phyloP scores from a whole-genome alignment of 2,113 vertebrate genomes.

The Sitta europaea region DNA sequence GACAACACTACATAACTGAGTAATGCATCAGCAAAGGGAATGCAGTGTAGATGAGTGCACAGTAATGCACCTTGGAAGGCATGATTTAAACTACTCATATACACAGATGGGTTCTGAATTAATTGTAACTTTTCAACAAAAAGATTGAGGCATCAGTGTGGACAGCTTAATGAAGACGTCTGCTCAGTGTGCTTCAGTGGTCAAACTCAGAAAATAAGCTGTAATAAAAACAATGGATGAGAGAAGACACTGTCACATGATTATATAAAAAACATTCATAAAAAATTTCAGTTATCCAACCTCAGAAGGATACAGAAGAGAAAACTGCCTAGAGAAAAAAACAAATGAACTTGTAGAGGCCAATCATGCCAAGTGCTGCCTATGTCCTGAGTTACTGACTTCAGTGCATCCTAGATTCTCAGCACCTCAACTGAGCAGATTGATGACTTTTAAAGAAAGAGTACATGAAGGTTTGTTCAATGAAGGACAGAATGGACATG shows the following conservation, averaged over 20 bases:
- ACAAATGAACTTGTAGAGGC: background rate
- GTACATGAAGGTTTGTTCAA: background rate
- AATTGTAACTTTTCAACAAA: conserved; percentile 52
- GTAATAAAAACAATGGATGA: background rate
- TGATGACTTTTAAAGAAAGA: background rate
- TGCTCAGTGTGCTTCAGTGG: background rate
- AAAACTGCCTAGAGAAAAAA: background rate
- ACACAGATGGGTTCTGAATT: conserved; percentile 50
- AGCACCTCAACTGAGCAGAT: background rate
- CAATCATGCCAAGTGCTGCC: background rate
- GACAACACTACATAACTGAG: conserved; percentile 41
- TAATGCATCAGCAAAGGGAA: conserved; percentile 31
- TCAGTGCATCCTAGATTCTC: background rate
- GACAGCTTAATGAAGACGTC: conserved; percentile 59
- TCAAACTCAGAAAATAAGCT: conserved; percentile 35
- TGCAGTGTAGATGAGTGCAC: conserved; percentile 3
- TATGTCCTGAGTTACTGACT: background rate
- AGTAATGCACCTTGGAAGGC: conserved; percentile 31
- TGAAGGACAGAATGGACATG: background rate
- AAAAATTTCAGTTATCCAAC: conserved; percentile 6
- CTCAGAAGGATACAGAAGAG: background rate
- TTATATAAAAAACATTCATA: background rate
- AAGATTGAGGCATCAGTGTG: conserved; percentile 36
- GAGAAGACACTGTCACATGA: background rate
- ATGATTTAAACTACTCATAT: conserved; percentile 48